phyloP scores from a whole-genome alignment of 2,113 vertebrate genomes.

The Rattus rattus region DNA sequence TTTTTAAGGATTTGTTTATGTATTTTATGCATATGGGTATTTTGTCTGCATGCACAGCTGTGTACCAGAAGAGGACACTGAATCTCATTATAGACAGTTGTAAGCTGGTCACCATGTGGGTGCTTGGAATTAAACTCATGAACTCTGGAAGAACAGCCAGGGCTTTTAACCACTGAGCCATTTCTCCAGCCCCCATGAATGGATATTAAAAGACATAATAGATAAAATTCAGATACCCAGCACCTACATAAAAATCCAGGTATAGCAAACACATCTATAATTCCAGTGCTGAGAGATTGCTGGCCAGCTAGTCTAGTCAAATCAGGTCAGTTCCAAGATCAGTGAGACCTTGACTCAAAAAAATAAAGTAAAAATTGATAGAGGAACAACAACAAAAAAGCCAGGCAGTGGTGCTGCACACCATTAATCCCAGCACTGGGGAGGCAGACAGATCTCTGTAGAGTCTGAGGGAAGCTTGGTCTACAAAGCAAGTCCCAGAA shows the following conservation, averaged over 20 bases:
- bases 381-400: background rate
- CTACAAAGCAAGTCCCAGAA: background rate
- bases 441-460: background rate
- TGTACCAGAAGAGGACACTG: background rate
- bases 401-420: background rate
- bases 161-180: background rate
- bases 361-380: background rate
- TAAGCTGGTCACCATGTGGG: background rate
- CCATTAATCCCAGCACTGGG: background rate
- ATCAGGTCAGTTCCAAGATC: background rate
- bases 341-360: background rate
- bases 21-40: background rate
- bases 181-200: background rate
- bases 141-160: background rate
- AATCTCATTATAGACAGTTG: background rate
- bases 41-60: background rate
- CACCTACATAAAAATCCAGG: background rate
- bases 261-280: background rate
- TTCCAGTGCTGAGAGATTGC: background rate
- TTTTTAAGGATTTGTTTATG: no score
- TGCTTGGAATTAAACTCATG: background rate
- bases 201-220: background rate
- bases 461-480: background rate
- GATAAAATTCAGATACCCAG: background rate
- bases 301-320: background rate